Conservation (phyloP, 2,888 invertebrate genomes). For the Tenthredo notha region DNA sequence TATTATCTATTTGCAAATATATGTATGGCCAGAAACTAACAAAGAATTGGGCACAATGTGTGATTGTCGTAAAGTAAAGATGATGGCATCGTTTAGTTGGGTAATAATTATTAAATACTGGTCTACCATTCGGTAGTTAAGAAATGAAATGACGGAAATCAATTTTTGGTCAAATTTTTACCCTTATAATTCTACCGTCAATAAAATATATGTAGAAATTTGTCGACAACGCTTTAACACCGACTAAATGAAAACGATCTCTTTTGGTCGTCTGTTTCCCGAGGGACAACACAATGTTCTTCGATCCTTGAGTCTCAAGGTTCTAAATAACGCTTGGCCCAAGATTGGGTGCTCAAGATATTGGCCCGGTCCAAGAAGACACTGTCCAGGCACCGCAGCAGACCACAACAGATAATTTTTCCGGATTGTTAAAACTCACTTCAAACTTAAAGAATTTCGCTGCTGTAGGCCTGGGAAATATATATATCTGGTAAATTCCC, state of each 20-base stretch:
- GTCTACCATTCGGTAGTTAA: background rate
- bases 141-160: background rate
- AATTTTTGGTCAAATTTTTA: background rate
- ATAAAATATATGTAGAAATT: background rate
- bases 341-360: constrained; percentile 61
- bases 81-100: constrained; percentile 38
- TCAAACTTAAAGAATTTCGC: constrained; percentile 51
- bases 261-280: background rate
- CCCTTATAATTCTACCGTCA: background rate
- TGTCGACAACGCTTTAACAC: background rate
- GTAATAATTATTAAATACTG: constrained; percentile 1
- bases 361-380: constrained; percentile 65
- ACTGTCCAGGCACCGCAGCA: constrained; percentile 69
- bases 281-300: constrained; percentile 27
- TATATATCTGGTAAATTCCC: constrained; percentile 7
- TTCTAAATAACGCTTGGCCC: constrained; percentile 47
- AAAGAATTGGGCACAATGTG: constrained; percentile 23
- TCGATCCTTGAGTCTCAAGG: constrained; percentile 29
- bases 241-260: background rate
- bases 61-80: background rate
- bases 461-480: constrained; percentile 46
- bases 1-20: background rate
- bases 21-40: background rate
- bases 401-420: constrained; percentile 68
- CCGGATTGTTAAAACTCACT: constrained; percentile 72